Evolutionary conservation across 2,888 invertebrate genomes (phyloP).

Genomic region (Sphaerolaimus hirsutus): DNA sequence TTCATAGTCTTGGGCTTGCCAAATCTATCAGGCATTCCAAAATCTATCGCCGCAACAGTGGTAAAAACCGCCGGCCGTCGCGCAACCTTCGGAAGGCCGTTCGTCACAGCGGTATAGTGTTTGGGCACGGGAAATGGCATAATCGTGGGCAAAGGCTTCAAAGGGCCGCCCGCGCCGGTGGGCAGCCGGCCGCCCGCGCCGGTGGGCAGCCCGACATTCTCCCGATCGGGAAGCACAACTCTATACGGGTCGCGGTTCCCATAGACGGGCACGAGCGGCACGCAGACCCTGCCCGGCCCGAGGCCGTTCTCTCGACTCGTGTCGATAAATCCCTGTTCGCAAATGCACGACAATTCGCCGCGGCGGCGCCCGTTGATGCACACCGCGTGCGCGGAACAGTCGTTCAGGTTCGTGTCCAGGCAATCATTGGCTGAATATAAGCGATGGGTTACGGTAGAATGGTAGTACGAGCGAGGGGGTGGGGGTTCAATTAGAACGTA

Average conservation of each 20-base stretch:
- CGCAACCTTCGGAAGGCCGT: too few species aligned
- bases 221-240: not conserved
- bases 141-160: not conserved
- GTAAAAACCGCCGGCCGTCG: too few species aligned
- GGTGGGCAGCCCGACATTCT: not conserved
- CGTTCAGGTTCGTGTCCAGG: slow-evolving; percentile 15
- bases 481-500: too few species aligned
- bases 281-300: not conserved
- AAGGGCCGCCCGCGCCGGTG: not conserved
- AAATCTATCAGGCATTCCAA: too few species aligned
- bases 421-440: slow-evolving; percentile 21
- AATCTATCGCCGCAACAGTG: too few species aligned
- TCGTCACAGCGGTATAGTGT: too few species aligned
- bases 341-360: not conserved
- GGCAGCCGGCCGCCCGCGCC: not conserved
- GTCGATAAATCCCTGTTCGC: not conserved
- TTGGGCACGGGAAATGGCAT: too few species aligned
- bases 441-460: not conserved
- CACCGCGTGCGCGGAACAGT: slow-evolving; percentile 19
- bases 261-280: not conserved
- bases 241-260: not conserved
- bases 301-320: not conserved
- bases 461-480: too few species aligned
- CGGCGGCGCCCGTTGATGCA: slow-evolving; percentile 8
- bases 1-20: too few species aligned